Evolutionary conservation across 2,888 invertebrate genomes (phyloP), one percentile per base, ranked within the genome.

Genomic region (Cataglyphis rosenhaueri): DNA sequence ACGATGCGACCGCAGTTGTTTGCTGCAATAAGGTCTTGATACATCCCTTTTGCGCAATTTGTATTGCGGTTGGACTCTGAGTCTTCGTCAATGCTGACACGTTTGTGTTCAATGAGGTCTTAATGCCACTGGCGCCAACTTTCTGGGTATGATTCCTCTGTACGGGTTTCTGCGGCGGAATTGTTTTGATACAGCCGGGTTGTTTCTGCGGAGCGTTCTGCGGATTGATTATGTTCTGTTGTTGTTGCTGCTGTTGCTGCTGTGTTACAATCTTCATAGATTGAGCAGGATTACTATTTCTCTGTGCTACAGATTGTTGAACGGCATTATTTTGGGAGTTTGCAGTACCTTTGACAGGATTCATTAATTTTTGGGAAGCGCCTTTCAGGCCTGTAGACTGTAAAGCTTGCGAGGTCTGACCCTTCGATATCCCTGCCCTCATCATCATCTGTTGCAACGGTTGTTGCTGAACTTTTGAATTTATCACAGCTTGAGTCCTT

Each of bases 221-320:
- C 15, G 91, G 91, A n/a, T 91, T 90, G 9, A 90, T 91, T 3
- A 88, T 73, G 41, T 90, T 91, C 35, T 89, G 93, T 18, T 89
- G 91, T 29, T 90, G 92, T 88, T 96, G 92, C 8, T 88, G 91
- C 25, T 90, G 92, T 89, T 96, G 96, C n/a, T 52, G 52, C n/a
- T 52, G 52, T n/a, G 48, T n/a, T 86, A 96, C 95, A 84, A 96
- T 96, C 92, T 96, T 96, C 25, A 96, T 95, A 32, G 96, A 95
- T 89, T 95, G 95, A 0, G 85, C 95, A 0, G 86, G 70, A 55
- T 86, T 89, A n/a, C 82, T 76, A 32, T 85, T 91, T 25, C 90
- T 86, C 6, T 90, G 89, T 6, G 25, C 21, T 18, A 88, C 32
- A 0, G 91, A 48, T 9, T 90, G 91, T 21, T 91, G 92, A 32